These are phyloP conservation scores for Chamaetylas fuelleborni DNA, from an alignment of 2,113 vertebrate genomes.

Conservation along the genomic window DNA sequence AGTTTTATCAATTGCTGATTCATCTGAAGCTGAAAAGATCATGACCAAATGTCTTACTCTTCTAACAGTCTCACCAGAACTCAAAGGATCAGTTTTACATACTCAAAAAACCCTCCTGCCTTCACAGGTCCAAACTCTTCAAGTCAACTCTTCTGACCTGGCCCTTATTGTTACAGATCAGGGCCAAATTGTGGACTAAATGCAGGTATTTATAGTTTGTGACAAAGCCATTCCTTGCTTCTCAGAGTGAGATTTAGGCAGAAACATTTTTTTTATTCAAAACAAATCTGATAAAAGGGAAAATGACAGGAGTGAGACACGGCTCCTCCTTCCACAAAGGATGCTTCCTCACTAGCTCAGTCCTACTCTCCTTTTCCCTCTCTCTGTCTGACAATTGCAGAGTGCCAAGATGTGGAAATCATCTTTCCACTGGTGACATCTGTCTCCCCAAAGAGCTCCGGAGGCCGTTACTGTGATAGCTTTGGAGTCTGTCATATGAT, in stretches of 20 bases:
- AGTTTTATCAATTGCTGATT: background rate
- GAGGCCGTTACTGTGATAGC: slow-evolving; percentile 37
- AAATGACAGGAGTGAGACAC: background rate
- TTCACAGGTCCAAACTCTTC: background rate
- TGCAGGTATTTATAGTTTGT: background rate
- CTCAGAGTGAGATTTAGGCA: background rate
- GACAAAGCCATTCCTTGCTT: background rate
- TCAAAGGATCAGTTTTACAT: background rate
- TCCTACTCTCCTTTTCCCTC: background rate
- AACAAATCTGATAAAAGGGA: slow-evolving; percentile 8
- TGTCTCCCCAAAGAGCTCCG: slow-evolving; percentile 38
- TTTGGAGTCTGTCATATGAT: slow-evolving; percentile 55
- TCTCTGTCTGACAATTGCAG: slow-evolving; percentile 15
- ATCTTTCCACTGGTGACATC: slow-evolving; percentile 52
- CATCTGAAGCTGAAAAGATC: background rate
- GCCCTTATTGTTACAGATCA: background rate
- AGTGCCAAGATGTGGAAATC: slow-evolving; percentile 33
- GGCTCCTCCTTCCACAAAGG: slow-evolving; percentile 24
- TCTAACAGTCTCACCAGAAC: background rate
- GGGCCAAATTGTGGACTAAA: background rate
- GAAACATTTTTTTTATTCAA: background rate
- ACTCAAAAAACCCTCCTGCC: accelerated
- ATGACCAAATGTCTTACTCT: background rate
- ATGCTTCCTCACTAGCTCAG: background rate
- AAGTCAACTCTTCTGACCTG: background rate